phyloP scores from a whole-genome alignment of 2,888 invertebrate genomes.

The Drosophila stalkeri region DNA sequence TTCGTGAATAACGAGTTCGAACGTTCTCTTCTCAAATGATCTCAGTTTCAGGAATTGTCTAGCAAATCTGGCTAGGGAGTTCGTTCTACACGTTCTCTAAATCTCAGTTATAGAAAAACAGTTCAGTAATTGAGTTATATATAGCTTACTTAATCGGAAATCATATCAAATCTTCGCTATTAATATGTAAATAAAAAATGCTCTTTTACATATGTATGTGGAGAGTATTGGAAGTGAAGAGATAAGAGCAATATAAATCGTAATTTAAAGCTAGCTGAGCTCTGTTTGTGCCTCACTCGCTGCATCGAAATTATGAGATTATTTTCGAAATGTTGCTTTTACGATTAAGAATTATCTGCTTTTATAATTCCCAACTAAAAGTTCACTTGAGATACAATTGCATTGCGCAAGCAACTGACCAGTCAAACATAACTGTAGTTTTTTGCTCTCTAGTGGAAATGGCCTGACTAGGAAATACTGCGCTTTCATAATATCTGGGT shows the following conservation, averaged over 20 bases:
- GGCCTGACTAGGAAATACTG: background rate
- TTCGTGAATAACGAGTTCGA: background rate
- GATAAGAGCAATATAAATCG: background rate
- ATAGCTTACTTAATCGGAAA: background rate
- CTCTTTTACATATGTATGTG: background rate
- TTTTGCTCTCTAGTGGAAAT: background rate
- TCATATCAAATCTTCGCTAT: background rate
- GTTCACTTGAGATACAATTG: constrained; percentile 19
- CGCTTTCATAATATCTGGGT: too few species aligned
- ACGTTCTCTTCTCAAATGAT: constrained; percentile 1
- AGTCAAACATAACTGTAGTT: constrained; percentile 11
- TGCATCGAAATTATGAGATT: background rate
- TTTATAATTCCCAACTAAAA: constrained; percentile 4
- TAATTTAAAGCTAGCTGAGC: background rate
- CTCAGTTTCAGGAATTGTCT: background rate
- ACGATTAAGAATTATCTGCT: constrained; percentile 3
- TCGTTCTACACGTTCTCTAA: background rate
- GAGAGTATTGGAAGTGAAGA: background rate
- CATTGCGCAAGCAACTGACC: constrained; percentile 24
- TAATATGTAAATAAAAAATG: background rate
- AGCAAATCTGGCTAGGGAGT: background rate
- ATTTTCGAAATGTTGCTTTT: background rate
- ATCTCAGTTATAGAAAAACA: background rate
- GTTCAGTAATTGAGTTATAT: background rate
- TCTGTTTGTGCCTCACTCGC: background rate